Evolutionary conservation across 2,888 invertebrate genomes (phyloP).

Genomic region (Macrosiphum euphorbiae): DNA sequence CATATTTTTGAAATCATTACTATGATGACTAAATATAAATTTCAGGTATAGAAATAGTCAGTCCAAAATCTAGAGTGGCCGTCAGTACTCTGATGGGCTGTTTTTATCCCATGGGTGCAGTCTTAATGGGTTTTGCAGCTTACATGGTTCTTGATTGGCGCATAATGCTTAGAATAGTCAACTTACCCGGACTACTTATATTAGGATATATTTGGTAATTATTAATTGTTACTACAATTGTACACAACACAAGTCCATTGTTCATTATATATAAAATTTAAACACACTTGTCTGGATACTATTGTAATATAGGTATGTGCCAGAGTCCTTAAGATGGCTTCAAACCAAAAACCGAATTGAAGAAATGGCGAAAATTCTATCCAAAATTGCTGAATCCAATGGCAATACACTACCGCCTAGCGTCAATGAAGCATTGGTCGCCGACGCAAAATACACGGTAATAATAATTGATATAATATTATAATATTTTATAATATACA

Average conservation of each 20-base stretch:
- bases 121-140: constrained; percentile 75
- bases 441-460: background rate
- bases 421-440: constrained; percentile 15
- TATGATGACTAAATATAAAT: constrained; percentile 67
- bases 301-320: constrained; percentile 69
- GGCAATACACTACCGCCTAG: constrained; percentile 66
- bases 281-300: background rate
- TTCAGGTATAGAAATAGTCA: constrained; percentile 82
- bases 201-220: constrained; percentile 76
- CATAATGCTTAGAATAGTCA: constrained; percentile 75
- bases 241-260: background rate
- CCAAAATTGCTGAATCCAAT: constrained; percentile 69
- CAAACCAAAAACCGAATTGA: constrained; percentile 69
- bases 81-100: constrained; percentile 73
- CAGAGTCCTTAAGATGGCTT: constrained; percentile 72
- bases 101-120: constrained; percentile 78
- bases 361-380: constrained; percentile 69
- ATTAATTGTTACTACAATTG: background rate
- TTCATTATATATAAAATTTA: background rate
- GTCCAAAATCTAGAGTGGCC: constrained; percentile 79
- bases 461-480: background rate
- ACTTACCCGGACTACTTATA: constrained; percentile 78
- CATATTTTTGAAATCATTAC: background rate
- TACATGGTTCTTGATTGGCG: constrained; percentile 80
- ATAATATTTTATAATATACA: background rate